Conservation (phyloP, 2,888 invertebrate genomes). For the Marasmarcha lunaedactyla region DNA sequence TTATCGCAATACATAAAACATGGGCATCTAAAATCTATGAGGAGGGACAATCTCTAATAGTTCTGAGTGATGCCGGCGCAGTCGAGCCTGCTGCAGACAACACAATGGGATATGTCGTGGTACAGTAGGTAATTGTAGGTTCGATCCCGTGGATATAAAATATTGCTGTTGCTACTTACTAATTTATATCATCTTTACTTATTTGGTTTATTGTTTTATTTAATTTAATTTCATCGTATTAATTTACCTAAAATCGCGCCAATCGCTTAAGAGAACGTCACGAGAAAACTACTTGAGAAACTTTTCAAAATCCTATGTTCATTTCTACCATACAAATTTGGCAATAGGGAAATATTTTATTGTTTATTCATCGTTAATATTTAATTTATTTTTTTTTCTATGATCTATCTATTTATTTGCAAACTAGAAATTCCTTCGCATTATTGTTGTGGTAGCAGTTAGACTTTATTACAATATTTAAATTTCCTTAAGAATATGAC, state of each 20-base stretch:
- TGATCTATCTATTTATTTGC: constrained; percentile 39
- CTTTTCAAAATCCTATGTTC: constrained; percentile 48
- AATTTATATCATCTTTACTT: constrained; percentile 16
- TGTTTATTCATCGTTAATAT: constrained; percentile 36
- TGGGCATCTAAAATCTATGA: constrained; percentile 13
- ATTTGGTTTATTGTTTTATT: constrained; percentile 32
- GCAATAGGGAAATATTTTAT: constrained; percentile 52
- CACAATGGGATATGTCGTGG: constrained; percentile 63
- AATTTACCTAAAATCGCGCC: neutral
- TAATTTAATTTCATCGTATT: constrained; percentile 10
- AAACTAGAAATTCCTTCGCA: constrained; percentile 58
- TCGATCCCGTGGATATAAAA: constrained; percentile 48
- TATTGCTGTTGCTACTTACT: constrained; percentile 56
- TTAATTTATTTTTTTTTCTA: constrained; percentile 22
- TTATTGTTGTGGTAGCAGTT: constrained; percentile 36
- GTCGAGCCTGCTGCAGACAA: constrained; percentile 31
- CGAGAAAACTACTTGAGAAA: constrained; percentile 52
- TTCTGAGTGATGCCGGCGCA: no score
- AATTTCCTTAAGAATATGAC: no score
- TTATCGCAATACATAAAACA: no score
- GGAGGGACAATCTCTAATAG: constrained; percentile 28
- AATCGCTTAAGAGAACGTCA: constrained; percentile 34
- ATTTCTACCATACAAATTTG: constrained; percentile 56
- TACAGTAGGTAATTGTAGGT: constrained; percentile 42
- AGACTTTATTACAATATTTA: constrained; percentile 1